Evolutionary conservation across 2,113 vertebrate genomes (phyloP).

Genomic region (Sphyrna mokarran): DNA sequence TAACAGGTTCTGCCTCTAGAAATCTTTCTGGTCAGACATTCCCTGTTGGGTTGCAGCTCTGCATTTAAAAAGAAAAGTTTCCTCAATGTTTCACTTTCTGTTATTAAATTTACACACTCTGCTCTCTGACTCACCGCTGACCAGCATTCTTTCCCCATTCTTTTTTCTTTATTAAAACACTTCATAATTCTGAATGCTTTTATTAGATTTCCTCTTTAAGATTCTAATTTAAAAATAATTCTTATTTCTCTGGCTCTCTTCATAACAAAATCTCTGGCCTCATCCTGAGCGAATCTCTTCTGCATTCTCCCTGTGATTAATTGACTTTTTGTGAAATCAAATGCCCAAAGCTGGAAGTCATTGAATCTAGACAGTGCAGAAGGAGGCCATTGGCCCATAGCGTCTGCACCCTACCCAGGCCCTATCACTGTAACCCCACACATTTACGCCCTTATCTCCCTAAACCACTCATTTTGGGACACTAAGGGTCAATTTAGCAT

Average conservation of each 20-base stretch:
- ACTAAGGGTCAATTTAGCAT: no score
- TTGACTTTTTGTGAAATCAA: background rate
- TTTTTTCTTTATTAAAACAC: background rate
- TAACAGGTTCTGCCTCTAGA: background rate
- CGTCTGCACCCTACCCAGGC: no score
- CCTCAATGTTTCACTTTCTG: background rate
- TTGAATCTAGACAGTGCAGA: no score
- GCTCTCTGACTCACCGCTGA: background rate
- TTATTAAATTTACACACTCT: background rate
- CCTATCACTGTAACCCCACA: no score
- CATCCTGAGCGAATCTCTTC: background rate
- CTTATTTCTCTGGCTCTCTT: background rate
- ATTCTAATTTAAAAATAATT: background rate
- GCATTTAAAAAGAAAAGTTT: background rate
- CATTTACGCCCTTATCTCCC: no score
- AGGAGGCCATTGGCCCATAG: no score
- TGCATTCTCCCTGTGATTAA: background rate
- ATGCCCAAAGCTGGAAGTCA: background rate
- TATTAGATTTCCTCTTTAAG: background rate
- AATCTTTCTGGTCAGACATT: background rate
- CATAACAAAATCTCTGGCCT: background rate
- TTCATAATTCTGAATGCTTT: background rate
- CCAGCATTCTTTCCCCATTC: background rate
- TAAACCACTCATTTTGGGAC: no score
- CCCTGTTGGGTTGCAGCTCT: background rate